Evolutionary conservation across 2,113 vertebrate genomes (phyloP).

Genomic region (Geococcyx californianus): DNA sequence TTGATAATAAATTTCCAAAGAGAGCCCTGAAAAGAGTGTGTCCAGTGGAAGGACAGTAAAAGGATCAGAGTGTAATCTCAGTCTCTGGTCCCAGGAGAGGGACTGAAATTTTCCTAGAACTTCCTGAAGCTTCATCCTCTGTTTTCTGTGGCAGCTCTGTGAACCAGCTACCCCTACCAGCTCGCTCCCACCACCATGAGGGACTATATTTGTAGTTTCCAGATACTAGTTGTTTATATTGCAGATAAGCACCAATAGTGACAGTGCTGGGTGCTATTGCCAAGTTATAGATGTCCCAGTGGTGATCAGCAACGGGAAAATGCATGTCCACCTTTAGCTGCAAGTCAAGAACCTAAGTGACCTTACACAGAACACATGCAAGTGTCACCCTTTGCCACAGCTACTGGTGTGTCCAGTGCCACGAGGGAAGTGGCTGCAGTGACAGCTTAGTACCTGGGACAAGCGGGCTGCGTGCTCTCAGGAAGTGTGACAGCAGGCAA

Average conservation of each 20-base stretch:
- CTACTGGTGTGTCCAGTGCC: background rate
- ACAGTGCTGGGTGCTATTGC: accelerated
- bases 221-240: background rate
- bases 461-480: no score
- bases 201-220: background rate
- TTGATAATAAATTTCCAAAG: background rate
- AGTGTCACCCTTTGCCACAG: background rate
- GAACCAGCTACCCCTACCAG: background rate
- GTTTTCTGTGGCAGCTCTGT: background rate
- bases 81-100: background rate
- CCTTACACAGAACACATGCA: background rate
- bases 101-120: background rate
- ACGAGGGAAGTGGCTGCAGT: background rate
- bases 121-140: background rate
- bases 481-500: background rate
- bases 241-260: background rate
- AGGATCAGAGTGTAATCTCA: background rate
- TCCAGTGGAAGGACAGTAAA: background rate
- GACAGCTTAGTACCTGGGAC: background rate
- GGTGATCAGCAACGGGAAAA: background rate
- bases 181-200: background rate
- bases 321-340: background rate
- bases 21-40: background rate
- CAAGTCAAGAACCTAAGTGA: background rate
- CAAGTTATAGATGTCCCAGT: background rate